phyloP scores from a whole-genome alignment of 2,888 invertebrate species.

The Dysmachus trigonus region DNA sequence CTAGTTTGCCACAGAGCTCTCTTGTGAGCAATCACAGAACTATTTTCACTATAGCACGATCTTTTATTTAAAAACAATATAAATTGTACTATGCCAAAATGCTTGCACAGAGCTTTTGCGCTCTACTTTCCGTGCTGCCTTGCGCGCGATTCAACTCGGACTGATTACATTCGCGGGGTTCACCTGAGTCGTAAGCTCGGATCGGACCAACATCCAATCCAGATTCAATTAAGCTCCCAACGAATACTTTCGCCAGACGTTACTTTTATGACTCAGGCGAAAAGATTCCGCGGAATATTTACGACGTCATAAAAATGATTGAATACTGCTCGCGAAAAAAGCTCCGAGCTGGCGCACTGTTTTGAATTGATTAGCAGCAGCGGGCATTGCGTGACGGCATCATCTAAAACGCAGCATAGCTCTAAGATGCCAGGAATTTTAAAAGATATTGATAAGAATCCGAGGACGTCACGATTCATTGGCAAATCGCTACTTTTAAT shows the following conservation, averaged over 20 bases:
- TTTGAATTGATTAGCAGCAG: neutral
- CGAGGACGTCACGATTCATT: neutral
- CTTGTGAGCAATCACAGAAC: slow-evolving; percentile 20
- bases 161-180: neutral
- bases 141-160: neutral
- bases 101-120: neutral
- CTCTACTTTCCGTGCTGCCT: neutral
- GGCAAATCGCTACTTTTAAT: neutral
- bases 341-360: neutral
- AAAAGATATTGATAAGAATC: neutral
- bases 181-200: slow-evolving; percentile 16
- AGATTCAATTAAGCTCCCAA: neutral
- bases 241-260: slow-evolving; percentile 7
- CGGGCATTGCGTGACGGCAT: neutral
- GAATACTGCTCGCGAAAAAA: neutral
- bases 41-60: neutral
- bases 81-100: neutral
- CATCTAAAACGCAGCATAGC: neutral
- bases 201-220: neutral
- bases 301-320: slow-evolving; percentile 10
- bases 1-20: slow-evolving; percentile 7
- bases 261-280: neutral
- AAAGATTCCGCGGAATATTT: neutral
- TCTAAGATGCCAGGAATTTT: neutral
- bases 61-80: neutral